Base-by-base conservation (phyloP, 2,888 invertebrate species). In the Caradrina clavipalpis region DNA sequence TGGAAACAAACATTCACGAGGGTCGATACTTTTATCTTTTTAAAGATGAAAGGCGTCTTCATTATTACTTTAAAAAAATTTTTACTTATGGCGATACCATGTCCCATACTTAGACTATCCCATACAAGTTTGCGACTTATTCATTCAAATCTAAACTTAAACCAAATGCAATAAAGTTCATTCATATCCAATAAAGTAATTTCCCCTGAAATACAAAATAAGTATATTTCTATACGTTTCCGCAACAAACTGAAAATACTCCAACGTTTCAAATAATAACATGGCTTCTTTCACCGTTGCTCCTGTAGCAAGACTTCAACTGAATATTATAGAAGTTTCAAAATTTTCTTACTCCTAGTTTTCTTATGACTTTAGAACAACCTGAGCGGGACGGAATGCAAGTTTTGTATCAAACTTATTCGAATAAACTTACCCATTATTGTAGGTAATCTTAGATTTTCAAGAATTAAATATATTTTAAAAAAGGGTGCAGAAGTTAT, bases 301-400 rank as follows among this genome's bases (percentile, higher is more conserved):
- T 45, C 11, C 5, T 11, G 22, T 59, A 55, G 26, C 26, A 39
- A 11, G 17, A 61, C 42, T 69, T 35, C 49, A 42, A 53, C 22
- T 22, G 39, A 59, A 77, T 60, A 63, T 64, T 71, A 61, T 49
- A 21, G 49, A 60, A 72, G 53, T 60, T 73, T 49, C 31, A 65
- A 57, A 31, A 53, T 49, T 57, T 56, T 42, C 47, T 10, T 47
- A 17, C 17, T 71, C 11, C 11, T 42, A 19, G 11, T 47, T 74
- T 61, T 42, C 21, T 8, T 55, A 26, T 15, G 26, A 39, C 19
- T 74, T 73, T 56, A 35, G n/a, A 54, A 62, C 22, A 62, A 53
- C 42, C 35, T 45, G 17, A 61, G 26, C 15, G 19, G 26, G 42
- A 67, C 13, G 17, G 7, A 59, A 39, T 10, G n/a, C 0, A 47